Conservation (phyloP, 2,888 invertebrate genomes). For the Rhagophthalmus giganteus region DNA sequence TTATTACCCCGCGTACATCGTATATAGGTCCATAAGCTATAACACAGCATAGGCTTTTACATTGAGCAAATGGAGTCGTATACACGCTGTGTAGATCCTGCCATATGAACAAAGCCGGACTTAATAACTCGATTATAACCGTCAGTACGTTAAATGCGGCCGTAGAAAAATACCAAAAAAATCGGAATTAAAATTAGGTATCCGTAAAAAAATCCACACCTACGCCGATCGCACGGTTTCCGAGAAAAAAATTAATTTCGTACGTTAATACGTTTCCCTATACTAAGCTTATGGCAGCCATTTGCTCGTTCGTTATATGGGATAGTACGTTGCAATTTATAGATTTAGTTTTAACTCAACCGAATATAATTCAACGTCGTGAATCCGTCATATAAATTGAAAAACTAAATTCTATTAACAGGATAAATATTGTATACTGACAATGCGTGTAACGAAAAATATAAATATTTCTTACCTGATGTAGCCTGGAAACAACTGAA, state of each 20-base stretch:
- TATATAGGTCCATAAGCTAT: conserved; percentile 45
- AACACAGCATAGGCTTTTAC: conserved; percentile 49
- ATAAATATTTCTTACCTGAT: conserved; percentile 64
- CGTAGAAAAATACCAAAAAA: conserved; percentile 42
- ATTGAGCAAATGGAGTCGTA: conserved; percentile 57
- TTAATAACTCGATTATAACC: conserved; percentile 38
- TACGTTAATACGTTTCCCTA: conserved; percentile 45
- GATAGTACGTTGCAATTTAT: conserved; percentile 50
- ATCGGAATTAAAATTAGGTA: conserved; percentile 43
- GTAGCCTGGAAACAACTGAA: conserved; percentile 61
- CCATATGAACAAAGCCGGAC: conserved; percentile 56
- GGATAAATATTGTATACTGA: conserved; percentile 56
- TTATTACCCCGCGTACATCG: conserved; percentile 38
- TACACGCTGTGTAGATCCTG: conserved; percentile 49
- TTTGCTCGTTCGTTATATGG: conserved; percentile 57
- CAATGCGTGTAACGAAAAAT: conserved; percentile 58
- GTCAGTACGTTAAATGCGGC: conserved; percentile 4
- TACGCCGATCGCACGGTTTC: conserved; percentile 13
- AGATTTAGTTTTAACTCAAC: conserved; percentile 46
- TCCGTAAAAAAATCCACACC: conserved; percentile 42
- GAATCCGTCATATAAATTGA: conserved; percentile 42
- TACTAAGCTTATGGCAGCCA: conserved; percentile 61
- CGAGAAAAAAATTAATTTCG: conserved; percentile 40
- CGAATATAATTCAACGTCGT: conserved; percentile 41
- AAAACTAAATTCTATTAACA: conserved; percentile 47